Base-by-base conservation (phyloP, 2,797 vertebrate species). In the Poecilia picta region DNA sequence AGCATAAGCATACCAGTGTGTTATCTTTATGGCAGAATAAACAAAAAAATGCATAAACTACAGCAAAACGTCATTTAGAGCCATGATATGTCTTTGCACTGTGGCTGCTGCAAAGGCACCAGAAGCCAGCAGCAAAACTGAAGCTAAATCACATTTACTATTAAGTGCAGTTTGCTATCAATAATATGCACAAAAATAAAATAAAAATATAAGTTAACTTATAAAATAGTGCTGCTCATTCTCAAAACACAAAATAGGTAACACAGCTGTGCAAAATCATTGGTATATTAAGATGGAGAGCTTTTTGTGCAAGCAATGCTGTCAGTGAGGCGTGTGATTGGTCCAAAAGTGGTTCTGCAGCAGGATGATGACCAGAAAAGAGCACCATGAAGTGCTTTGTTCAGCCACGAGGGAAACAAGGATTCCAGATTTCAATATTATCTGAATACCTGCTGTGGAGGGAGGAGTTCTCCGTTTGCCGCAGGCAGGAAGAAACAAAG, bases 311-410 rank as follows among this genome's bases (percentile, higher is more conserved):
- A 59, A 15, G 53, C 36, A 43, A 43, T 66, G 68, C 33, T 39
- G 33, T 73, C 47, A 78, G 45, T 72, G 66, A 75, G 57, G 57
- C 59, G n/a, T 66, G 45, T 53, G 68, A 76, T 33, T 64, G 77
- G 75, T 73, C 62, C 51, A 33, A 46, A 74, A 71, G 66, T 79
- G 16, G 4, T 85, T 78, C 71, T 74, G 74, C 73, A 78, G 33
- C 73, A 51, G 16, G 23, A 59, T 36, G 55, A 46, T 55, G 73
- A 78, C 49, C 70, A 74, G 49, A 53, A 57, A 59, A 73, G 73
- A 31, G 3, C 45, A 49, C 62, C 36, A 51, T 53, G 39, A 33
- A 64, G 23, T 72, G 41, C n/a, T 39, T 70, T 72, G 28, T 51
- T 66, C n/a, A 79, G 53, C 36, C 53, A 72, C 64, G 2, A 53